phyloP scores from a whole-genome alignment of 2,888 invertebrate genomes.

The Eupithecia abbreviata region DNA sequence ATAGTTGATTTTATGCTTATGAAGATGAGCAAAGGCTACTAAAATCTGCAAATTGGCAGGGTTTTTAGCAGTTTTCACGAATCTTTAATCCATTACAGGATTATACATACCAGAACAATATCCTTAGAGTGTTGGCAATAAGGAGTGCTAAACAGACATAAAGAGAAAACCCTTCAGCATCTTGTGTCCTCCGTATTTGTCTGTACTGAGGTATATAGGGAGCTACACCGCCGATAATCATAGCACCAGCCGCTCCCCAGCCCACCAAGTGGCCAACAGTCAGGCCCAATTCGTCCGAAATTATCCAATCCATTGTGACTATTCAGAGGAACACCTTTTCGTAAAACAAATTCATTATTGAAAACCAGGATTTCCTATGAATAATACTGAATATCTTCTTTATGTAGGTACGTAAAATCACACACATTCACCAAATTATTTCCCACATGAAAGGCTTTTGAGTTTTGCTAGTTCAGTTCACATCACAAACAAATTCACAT shows the following conservation, averaged over 20 bases:
- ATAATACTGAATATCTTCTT: neutral
- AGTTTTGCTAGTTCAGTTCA: neutral
- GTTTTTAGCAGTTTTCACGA: neutral
- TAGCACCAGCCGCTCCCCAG: constrained; percentile 92
- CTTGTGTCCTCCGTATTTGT: constrained; percentile 94
- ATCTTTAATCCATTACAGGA: neutral
- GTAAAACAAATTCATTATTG: neutral
- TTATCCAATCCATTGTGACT: constrained; percentile 89
- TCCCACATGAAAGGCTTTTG: neutral
- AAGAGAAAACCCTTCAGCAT: constrained; percentile 98
- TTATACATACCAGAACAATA: constrained; percentile 96
- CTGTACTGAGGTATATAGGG: constrained; percentile 98
- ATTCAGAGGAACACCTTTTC: constrained; percentile 14
- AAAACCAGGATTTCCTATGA: neutral
- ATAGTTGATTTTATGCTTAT: neutral
- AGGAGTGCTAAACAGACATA: constrained; percentile 98
- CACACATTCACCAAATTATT: neutral
- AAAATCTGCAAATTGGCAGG: neutral
- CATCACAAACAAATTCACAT: neutral
- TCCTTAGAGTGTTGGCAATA: constrained; percentile 97
- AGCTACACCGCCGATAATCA: constrained; percentile 97
- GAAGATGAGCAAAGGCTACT: neutral
- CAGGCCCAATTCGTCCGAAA: constrained; percentile 89
- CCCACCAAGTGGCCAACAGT: constrained; percentile 90
- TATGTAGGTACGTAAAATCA: neutral